Conservation (phyloP, 2,888 invertebrate genomes). For the Sinohyriopsis cumingii region DNA sequence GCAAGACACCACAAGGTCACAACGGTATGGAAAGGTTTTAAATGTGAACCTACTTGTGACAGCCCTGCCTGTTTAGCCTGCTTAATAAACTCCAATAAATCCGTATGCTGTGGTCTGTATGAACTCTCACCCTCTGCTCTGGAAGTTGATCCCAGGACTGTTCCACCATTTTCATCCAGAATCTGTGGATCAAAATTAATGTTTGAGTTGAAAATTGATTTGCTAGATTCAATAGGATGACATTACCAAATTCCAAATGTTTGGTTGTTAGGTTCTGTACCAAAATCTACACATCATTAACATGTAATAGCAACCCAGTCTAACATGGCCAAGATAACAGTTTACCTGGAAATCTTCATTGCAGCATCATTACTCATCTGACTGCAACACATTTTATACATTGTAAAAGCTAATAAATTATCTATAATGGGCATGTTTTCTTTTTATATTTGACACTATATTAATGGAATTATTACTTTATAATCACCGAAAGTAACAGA, state of each 20-base stretch:
- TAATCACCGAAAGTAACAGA: too few relatives aligned
- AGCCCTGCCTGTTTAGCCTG: conserved; percentile 53
- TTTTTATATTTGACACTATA: too few relatives aligned
- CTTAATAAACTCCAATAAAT: conserved; percentile 56
- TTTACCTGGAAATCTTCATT: too few relatives aligned
- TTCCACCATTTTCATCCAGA: conserved; percentile 60
- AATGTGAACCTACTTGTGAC: conserved; percentile 32
- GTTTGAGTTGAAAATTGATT: not conserved
- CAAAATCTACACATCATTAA: too few relatives aligned
- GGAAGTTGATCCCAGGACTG: conserved; percentile 44
- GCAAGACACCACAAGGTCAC: too few relatives aligned
- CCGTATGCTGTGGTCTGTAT: conserved; percentile 46
- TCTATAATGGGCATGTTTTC: too few relatives aligned
- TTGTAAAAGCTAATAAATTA: too few relatives aligned
- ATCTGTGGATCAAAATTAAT: conserved; percentile 32
- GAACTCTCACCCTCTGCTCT: conserved; percentile 31
- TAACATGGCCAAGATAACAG: too few relatives aligned
- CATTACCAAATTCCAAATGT: not conserved
- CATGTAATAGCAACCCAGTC: too few relatives aligned
- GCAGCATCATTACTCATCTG: too few relatives aligned
- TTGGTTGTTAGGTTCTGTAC: not conserved
- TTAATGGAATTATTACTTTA: too few relatives aligned
- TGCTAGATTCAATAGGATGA: not conserved
- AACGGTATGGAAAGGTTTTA: not conserved
- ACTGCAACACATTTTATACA: too few relatives aligned